Base-by-base conservation (phyloP, 2,888 invertebrate genomes). In the Archaeoteleia sp. region DNA sequence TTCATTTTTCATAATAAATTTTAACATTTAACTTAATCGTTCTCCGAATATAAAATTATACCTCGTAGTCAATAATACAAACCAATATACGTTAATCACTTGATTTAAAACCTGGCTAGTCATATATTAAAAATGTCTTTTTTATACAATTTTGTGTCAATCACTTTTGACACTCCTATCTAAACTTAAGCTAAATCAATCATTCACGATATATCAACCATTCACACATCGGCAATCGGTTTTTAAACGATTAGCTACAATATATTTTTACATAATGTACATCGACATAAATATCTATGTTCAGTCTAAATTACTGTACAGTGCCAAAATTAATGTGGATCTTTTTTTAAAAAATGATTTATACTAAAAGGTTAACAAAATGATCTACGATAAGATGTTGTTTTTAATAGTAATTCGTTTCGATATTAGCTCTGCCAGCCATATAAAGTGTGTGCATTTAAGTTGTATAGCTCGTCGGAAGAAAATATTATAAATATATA, bases 201-300 rank as follows among this genome's bases (percentile, higher is more conserved):
- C 61, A 46, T 29, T 51, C 49, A 23, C 15, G 25, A 43, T 43
- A 45, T 15, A 27, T 40, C 13, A 1, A 15, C 6, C 39, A 32
- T 48, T 13, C 54, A 12, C 17, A 2, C 32, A 10, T 9, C 10
- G 32, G 10, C 32, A 9, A 49, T 3, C 40, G 7, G 32, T 17
- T 25, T 46, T 58, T 10, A 48, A 25, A 48, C 25, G 20, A 25
- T 45, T 45, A 29, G 25, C 51, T 48, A 53, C 45, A 32, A 61
- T 43, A 20, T 54, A 46, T 63, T 67, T 66, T 49, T 58, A 57
- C 66, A 63, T 61, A 62, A 65, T 69, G 61, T 72, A 67, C 67
- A 69, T 67, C 30, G 53, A 55, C 37, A 55, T 54, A 20, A 62
- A 39, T 46, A 66, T 23, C 62, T 49, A 54, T 42, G 53, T 42